phyloP scores from a whole-genome alignment of 1,140 invertebrate species.

The Tetramorium simillimum region DNA sequence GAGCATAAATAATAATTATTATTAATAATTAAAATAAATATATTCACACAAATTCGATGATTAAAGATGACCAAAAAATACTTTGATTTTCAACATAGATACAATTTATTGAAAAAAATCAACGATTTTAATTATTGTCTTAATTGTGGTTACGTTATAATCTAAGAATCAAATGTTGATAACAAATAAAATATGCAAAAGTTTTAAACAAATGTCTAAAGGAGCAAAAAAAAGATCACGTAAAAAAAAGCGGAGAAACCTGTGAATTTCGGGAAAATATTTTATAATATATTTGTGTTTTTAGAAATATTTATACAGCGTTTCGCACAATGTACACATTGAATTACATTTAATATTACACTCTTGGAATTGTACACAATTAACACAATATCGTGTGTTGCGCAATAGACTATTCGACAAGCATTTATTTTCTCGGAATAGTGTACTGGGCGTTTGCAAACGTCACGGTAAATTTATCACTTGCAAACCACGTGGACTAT shows the following conservation, averaged over 20 bases:
- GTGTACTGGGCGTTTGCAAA: constrained; percentile 62
- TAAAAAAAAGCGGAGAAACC: constrained; percentile 9
- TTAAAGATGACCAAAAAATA: neutral
- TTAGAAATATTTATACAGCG: constrained; percentile 84
- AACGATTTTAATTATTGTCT: neutral
- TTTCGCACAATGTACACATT: constrained; percentile 81
- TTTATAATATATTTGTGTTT: constrained; percentile 80
- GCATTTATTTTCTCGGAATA: constrained; percentile 73
- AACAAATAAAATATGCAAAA: neutral
- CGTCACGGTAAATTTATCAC: constrained; percentile 62
- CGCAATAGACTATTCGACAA: constrained; percentile 73
- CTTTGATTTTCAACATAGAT: neutral
- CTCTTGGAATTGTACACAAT: constrained; percentile 79
- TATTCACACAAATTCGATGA: neutral
- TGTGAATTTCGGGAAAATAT: constrained; percentile 46
- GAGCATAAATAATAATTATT: constrained; percentile 4
- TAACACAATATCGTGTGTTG: constrained; percentile 78
- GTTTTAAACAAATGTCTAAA: neutral
- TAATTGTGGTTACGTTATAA: neutral
- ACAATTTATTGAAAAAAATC: neutral
- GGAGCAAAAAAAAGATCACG: neutral
- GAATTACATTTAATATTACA: constrained; percentile 83
- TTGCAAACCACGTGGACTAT: constrained; percentile 59
- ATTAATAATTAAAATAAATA: neutral
- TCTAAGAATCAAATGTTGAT: neutral